Conservation (phyloP, 2,113 vertebrate species). For the Dicerorhinus sumatrensis region DNA sequence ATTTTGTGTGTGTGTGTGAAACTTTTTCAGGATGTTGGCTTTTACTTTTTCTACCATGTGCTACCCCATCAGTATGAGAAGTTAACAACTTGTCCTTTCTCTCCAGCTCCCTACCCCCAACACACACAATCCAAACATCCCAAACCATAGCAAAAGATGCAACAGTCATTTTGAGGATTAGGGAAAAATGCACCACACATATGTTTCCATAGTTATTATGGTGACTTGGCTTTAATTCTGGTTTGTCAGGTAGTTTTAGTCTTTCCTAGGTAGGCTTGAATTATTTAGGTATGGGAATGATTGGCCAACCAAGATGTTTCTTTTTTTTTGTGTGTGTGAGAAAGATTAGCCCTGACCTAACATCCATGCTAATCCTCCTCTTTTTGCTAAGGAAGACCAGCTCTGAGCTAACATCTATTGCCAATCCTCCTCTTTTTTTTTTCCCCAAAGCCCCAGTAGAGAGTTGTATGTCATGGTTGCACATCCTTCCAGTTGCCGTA, state of each 20-base stretch:
- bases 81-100: slow-evolving; percentile 71
- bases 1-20: slow-evolving; percentile 78
- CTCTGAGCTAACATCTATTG: too few relatives aligned
- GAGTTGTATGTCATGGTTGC: too few relatives aligned
- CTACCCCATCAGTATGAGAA: slow-evolving; percentile 13
- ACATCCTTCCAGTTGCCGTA: too few relatives aligned
- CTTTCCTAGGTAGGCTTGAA: slow-evolving; percentile 35
- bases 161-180: slow-evolving; percentile 67
- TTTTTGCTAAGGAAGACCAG: too few relatives aligned
- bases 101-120: background rate
- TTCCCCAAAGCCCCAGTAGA: too few relatives aligned
- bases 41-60: slow-evolving; percentile 78
- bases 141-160: slow-evolving; percentile 53
- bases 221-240: slow-evolving; percentile 55
- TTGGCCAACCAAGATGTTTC: slow-evolving; percentile 70
- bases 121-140: slow-evolving; percentile 46
- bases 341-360: too few relatives aligned
- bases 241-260: slow-evolving; percentile 59
- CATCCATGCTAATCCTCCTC: too few relatives aligned
- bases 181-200: slow-evolving; percentile 20
- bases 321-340: background rate
- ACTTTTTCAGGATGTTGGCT: slow-evolving; percentile 76
- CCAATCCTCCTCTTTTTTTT: too few relatives aligned
- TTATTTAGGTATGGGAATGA: slow-evolving; percentile 76
- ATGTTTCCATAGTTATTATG: slow-evolving; percentile 42